A percentile compares a stretch with the other conserved stretches of the same genome.
Conservation (phyloP, 2,888 invertebrate genomes). For the Agelastica alni region DNA sequence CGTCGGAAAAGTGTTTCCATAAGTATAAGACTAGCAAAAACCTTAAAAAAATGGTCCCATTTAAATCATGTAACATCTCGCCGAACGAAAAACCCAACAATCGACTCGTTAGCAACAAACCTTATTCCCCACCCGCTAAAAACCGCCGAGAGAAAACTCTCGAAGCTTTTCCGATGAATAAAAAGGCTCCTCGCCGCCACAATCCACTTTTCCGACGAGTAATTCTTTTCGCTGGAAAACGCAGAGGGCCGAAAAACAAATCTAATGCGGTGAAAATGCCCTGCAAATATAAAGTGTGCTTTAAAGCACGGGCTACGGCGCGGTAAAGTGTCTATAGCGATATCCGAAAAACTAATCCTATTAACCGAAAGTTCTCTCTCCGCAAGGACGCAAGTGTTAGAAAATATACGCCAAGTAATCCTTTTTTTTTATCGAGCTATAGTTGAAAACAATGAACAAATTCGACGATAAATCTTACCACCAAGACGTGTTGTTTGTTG, state of each 20-base stretch:
- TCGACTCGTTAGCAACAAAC: slow-evolving; percentile 12
- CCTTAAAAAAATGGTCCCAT: too few species aligned
- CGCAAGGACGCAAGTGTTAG: slow-evolving; percentile 8
- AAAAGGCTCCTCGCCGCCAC: slow-evolving; percentile 18
- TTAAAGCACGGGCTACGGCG: slow-evolving; percentile 4
- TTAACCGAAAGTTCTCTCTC: slow-evolving; percentile 16
- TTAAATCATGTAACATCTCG: too few species aligned
- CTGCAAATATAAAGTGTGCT: slow-evolving; percentile 23
- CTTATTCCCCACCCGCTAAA: slow-evolving; percentile 3
- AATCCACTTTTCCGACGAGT: slow-evolving; percentile 16
- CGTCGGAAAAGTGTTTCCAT: too few species aligned
- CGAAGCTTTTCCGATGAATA: slow-evolving; percentile 20
- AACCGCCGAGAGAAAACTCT: slow-evolving; percentile 16
- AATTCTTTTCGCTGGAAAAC: slow-evolving; percentile 17
- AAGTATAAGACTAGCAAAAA: too few species aligned
- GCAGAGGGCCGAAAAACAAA: slow-evolving; percentile 17
- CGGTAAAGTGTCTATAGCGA: slow-evolving; percentile 10
- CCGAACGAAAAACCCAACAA: too few species aligned
- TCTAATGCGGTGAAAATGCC: slow-evolving; percentile 21
- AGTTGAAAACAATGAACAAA: too few species aligned
- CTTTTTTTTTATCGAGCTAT: slow-evolving; percentile 4
- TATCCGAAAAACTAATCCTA: slow-evolving; percentile 25
- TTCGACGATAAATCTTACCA: too few species aligned
- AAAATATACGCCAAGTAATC: slow-evolving; percentile 5
- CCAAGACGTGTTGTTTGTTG: too few species aligned